These are phyloP conservation scores for Portevinia maculata DNA, from an alignment of 2,888 invertebrate species.

Conservation along the genomic window DNA sequence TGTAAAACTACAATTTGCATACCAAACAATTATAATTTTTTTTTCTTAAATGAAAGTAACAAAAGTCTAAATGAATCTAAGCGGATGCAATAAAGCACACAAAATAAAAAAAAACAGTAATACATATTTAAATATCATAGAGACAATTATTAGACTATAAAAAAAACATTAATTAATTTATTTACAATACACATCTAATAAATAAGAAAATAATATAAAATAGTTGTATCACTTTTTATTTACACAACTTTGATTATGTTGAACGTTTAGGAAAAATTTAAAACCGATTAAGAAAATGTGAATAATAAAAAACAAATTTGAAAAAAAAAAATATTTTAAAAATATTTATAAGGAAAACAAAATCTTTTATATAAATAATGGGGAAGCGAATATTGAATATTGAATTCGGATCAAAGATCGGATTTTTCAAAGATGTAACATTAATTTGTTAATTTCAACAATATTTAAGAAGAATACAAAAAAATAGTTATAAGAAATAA, in stretches of 20 bases:
- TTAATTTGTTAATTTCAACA: conserved; percentile 48
- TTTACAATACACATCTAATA: conserved; percentile 23
- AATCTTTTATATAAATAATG: conserved; percentile 49
- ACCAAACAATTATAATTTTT: conserved; percentile 14
- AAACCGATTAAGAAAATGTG: conserved; percentile 41
- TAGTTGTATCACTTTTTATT: conserved; percentile 39
- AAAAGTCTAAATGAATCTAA: conserved; percentile 18
- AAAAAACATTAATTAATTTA: conserved; percentile 22
- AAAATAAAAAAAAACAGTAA: conserved; percentile 23
- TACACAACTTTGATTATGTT: conserved; percentile 35
- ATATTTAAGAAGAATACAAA: conserved; percentile 6
- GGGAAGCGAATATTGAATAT: conserved; percentile 33
- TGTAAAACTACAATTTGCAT: conserved; percentile 5
- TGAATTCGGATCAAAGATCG: conserved; percentile 38
- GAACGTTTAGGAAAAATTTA: conserved; percentile 18
- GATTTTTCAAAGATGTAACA: conserved; percentile 44
- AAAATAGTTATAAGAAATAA: conserved; percentile 32
- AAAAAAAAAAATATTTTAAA: conserved; percentile 18
- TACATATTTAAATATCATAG: conserved; percentile 62
- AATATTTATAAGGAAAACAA: conserved; percentile 2
- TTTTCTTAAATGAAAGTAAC: not conserved
- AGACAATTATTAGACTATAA: conserved; percentile 66
- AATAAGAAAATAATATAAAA: conserved; percentile 33
- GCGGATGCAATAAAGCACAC: conserved; percentile 47
- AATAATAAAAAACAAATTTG: conserved; percentile 21